Percentiles rank a stretch among this genome's conserved stretches.
Conservation (phyloP, 2,113 vertebrate genomes). For the Protobothrops mucrosquamatus region DNA sequence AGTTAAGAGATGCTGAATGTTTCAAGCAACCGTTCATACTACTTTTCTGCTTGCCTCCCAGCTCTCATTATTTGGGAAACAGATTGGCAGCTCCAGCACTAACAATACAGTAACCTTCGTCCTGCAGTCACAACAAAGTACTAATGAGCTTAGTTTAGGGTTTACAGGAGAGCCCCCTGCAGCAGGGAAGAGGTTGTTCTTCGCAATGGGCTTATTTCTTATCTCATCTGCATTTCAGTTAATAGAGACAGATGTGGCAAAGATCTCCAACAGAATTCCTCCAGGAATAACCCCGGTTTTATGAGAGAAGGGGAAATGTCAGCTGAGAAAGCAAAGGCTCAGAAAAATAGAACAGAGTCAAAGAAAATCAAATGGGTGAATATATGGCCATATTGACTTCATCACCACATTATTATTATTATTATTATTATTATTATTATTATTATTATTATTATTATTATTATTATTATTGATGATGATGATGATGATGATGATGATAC, state of each 20-base stretch:
- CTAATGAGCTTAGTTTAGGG: constrained; percentile 8
- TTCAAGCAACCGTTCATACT: constrained; percentile 18
- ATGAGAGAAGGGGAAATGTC: neutral
- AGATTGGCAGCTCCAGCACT: constrained; percentile 3
- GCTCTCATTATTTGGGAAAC: constrained; percentile 25
- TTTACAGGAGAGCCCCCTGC: constrained; percentile 27
- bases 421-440: no score
- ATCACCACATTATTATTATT: neutral
- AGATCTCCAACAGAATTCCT: neutral
- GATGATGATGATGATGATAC: no score
- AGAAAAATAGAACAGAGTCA: neutral
- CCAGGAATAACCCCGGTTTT: neutral
- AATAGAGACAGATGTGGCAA: neutral
- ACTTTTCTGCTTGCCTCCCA: constrained; percentile 15
- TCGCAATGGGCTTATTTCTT: constrained; percentile 30
- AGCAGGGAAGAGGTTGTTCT: constrained; percentile 9
- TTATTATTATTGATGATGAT: no score
- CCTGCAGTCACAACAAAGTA: neutral
- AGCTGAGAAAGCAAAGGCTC: neutral
- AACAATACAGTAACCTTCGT: constrained; percentile 31
- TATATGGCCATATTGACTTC: neutral
- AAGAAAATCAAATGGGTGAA: neutral
- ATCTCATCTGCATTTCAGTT: constrained; percentile 15
- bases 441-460: no score
- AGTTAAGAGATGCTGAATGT: constrained; percentile 15